Conservation (phyloP, 2,888 invertebrate species). For the Plebejus argus region DNA sequence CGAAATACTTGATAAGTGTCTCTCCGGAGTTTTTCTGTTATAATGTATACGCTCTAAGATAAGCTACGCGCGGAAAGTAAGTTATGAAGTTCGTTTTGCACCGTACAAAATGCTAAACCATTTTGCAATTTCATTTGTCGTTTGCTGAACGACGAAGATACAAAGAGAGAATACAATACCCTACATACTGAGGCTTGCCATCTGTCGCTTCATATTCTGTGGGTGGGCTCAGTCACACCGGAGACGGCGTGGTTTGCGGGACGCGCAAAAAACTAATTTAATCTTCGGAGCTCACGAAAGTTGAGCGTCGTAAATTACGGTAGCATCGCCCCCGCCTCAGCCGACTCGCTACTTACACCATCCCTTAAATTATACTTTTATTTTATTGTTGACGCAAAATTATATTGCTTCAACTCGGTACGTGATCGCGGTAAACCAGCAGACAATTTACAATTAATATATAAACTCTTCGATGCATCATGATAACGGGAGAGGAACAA, state of each 20-base stretch:
- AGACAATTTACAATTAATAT: neutral
- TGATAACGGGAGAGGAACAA: neutral
- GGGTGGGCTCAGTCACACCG: neutral
- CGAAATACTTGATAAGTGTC: too few species aligned
- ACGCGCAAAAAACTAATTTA: constrained; percentile 27
- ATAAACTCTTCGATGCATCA: neutral
- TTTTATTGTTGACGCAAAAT: neutral
- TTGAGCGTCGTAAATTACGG: constrained; percentile 10
- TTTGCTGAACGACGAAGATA: too few species aligned
- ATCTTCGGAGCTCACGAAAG: constrained; percentile 8
- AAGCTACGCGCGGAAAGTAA: too few species aligned
- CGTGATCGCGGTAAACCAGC: neutral
- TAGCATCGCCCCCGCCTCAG: too few species aligned
- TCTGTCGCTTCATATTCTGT: neutral
- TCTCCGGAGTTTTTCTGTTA: too few species aligned
- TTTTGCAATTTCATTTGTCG: too few species aligned
- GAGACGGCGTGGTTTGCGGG: neutral
- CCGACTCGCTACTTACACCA: neutral
- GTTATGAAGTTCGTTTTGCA: too few species aligned
- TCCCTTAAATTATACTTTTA: neutral
- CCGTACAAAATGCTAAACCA: too few species aligned
- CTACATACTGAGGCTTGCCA: neutral
- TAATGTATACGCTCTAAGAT: too few species aligned
- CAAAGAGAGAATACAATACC: neutral
- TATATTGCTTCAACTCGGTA: neutral